Evolutionary conservation across 2,888 invertebrate genomes (phyloP), one percentile per base, ranked within the genome.

Genomic region (Ypsolopha sequella): DNA sequence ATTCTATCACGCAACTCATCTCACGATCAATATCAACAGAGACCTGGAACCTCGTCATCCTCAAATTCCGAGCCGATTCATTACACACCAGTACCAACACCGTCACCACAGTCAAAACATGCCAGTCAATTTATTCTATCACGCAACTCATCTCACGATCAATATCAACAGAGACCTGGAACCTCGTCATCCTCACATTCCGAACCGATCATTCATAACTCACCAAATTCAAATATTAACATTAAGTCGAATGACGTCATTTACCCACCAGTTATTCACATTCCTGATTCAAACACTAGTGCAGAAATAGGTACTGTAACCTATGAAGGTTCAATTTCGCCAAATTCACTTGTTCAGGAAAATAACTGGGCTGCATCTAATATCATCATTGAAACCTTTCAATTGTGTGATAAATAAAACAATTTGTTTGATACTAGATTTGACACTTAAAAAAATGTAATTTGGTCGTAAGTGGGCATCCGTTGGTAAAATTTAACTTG

Each of bases 241-340:
- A 51, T 51, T 36, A 44, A 49, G 33, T 53, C 53, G 48, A 53
- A 53, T 45, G 48, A 51, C 38, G 43, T 49, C 24, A 39, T 51
- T 35, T 36, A 47, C 51, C 51, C 24, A 48, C 51, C 53, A 48
- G 48, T 43, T 36, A 46, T 53, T 51, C 53, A 53, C 39, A 48
- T 53, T 51, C 48, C 52, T 11, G 50, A 54, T 48, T 13, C 44
- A 50, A 50, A 53, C 50, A 52, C 49, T 50, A 43, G 45, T 38
- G 51, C 51, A 51, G 51, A 51, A 51, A 44, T 44, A 51, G 44
- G 44, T 44, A 44, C 45, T 51, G 50, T 51, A 41, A 45, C 38
- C 38, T 44, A 51, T 51, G 50, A 51, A 51, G 50, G 44, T 51
- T 44, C 33, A 51, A 44, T 35, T 51, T 51, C 36, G 41, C 41